These are phyloP conservation scores for Myripristis jacobus DNA, from an alignment of 2,797 vertebrate genomes.

Conservation along the genomic window DNA sequence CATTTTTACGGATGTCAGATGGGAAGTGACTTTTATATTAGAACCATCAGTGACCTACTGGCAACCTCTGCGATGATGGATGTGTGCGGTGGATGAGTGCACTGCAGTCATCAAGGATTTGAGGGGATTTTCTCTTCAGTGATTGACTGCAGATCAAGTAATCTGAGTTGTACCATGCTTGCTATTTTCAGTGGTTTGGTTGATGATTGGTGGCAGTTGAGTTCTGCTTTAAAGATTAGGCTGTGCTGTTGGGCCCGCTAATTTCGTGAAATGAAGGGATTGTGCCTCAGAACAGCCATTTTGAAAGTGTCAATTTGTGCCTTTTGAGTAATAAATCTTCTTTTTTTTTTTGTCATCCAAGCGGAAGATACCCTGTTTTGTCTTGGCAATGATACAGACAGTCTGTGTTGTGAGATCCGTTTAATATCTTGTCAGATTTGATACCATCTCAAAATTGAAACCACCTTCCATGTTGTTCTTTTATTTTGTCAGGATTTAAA, in stretches of 20 bases:
- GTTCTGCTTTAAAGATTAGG: conserved; percentile 55
- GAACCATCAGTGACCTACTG: conserved; percentile 55
- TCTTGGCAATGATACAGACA: conserved; percentile 64
- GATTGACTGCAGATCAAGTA: conserved; percentile 62
- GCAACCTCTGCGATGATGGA: conserved; percentile 59
- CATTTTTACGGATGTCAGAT: conserved; percentile 17
- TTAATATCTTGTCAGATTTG: conserved; percentile 79
- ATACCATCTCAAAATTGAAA: conserved; percentile 72
- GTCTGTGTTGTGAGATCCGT: conserved; percentile 76
- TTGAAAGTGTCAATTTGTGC: conserved; percentile 75
- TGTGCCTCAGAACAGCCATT: conserved; percentile 52
- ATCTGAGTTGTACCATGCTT: conserved; percentile 57
- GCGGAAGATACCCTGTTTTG: conserved; percentile 72
- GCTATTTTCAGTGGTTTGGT: conserved; percentile 47
- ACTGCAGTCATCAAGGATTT: conserved; percentile 61
- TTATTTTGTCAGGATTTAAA: conserved; percentile 75
- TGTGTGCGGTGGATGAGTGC: conserved; percentile 47
- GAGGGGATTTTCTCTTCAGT: conserved; percentile 58
- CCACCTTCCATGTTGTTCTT: conserved; percentile 69
- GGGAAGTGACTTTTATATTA: conserved; percentile 30
- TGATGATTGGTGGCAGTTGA: conserved; percentile 45
- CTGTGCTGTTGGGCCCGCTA: conserved; percentile 39
- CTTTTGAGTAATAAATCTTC: conserved; percentile 76
- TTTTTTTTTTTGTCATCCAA: conserved; percentile 54
- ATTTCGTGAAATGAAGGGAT: conserved; percentile 68